Percentiles rank a stretch among this genome's conserved stretches.
Conservation (phyloP, 1,140 invertebrate genomes). For the Aplysia californica region DNA sequence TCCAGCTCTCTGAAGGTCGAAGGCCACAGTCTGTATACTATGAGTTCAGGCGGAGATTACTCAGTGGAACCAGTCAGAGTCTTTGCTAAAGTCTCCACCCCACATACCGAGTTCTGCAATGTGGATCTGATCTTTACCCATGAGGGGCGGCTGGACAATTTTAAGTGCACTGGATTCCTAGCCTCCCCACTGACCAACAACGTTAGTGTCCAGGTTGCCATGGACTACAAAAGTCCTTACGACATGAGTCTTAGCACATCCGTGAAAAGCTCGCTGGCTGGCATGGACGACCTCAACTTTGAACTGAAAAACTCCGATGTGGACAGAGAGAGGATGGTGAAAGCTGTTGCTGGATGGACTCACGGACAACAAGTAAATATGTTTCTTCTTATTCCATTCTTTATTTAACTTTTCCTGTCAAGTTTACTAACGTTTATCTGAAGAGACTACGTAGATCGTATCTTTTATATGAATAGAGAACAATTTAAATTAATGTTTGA, state of each 20-base stretch:
- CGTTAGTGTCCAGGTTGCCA: conserved; percentile 17
- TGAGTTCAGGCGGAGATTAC: conserved; percentile 16
- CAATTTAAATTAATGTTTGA: too few relatives aligned
- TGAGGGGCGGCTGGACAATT: conserved; percentile 32
- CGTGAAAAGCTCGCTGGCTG: conserved; percentile 20
- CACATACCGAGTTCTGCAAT: conserved; percentile 31
- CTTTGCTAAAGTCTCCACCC: conserved; percentile 38
- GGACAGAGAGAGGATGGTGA: conserved; percentile 24
- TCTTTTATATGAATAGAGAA: too few relatives aligned
- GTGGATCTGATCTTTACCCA: conserved; percentile 35
- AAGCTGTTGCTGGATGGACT: conserved; percentile 33
- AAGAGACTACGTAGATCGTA: too few relatives aligned
- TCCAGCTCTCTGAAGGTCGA: conserved; percentile 9
- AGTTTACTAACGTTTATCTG: too few relatives aligned
- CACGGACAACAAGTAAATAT: not conserved
- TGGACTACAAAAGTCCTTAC: conserved; percentile 22
- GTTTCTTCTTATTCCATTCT: too few relatives aligned
- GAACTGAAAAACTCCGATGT: conserved; percentile 28
- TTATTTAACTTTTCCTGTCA: too few relatives aligned
- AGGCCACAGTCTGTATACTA: not conserved
- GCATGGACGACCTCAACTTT: conserved; percentile 27
- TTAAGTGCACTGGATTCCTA: conserved; percentile 26
- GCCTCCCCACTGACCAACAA: conserved; percentile 27
- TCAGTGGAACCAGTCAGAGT: conserved; percentile 20
- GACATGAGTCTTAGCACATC: conserved; percentile 25